Base-by-base conservation (phyloP, 2,113 vertebrate genomes). In the Zeus faber region DNA sequence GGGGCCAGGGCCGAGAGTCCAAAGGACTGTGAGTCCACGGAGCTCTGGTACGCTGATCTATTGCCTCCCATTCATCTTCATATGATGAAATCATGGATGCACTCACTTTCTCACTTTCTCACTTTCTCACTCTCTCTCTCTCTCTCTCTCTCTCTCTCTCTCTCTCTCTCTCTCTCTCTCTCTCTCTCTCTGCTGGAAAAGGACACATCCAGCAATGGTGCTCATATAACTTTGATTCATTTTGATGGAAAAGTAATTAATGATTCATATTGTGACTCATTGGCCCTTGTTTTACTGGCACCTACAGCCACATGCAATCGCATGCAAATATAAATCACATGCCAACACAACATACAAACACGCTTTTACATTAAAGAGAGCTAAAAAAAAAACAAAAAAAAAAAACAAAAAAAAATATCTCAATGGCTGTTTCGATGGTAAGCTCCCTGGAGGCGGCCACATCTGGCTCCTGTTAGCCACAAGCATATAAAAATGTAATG, bases 401-500 rank as follows among this genome's bases (percentile, higher is more conserved):
- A 68, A 49, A 72, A 79, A 68, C 63, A 74, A 75, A n/a, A n/a
- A n/a, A n/a, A n/a, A n/a, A n/a, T n/a, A n/a, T n/a, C n/a, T n/a
- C n/a, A n/a, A 79, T 74, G 63, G 58, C 51, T 56, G 52, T 82
- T 77, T 80, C 8, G 25, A 72, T 74, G 67, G 54, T 68, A 62
- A 49, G 49, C 54, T 83, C 64, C 74, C 60, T 54, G 55, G 55
- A 70, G 84, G 70, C 58, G 57, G 68, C 54, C 50, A 77, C 87
- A 89, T 87, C 79, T 87, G 85, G 80, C 81, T 84, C 61, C 82
- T 71, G 83, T 88, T 88, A 87, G 72, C 71, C 64, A 76, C 69
- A 71, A 77, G 80, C 76, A 39, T 82, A 79, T 79, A 78, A 82
- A 85, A 84, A 79, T 80, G 71, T 62, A 82, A 80, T 83, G 74